Conservation (phyloP, 1,140 invertebrate genomes). For the Saccostrea echinata region DNA sequence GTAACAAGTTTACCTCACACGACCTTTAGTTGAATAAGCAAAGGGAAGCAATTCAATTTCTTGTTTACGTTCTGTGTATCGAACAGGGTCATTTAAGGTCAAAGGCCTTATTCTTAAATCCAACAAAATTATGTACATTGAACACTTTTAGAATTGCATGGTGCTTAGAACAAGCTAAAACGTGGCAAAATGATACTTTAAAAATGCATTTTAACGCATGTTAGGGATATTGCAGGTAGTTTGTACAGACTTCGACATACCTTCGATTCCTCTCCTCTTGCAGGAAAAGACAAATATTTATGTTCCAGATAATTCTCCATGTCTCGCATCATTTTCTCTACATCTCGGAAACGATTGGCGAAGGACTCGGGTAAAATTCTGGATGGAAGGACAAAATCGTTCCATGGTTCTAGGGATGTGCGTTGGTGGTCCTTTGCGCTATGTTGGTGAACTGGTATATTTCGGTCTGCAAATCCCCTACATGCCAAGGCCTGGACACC, state of each 20-base stretch:
- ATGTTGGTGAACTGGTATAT: neutral
- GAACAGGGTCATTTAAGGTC: too few relatives aligned
- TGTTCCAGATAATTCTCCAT: constrained; percentile 23
- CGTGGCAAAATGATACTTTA: too few relatives aligned
- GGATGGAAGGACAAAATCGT: neutral
- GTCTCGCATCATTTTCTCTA: constrained; percentile 16
- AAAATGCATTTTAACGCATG: too few relatives aligned
- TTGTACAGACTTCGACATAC: neutral
- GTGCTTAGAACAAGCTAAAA: too few relatives aligned
- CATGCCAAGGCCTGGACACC: neutral
- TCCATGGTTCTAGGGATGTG: neutral
- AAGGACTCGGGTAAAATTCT: neutral
- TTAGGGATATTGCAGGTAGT: too few relatives aligned
- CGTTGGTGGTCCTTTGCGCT: neutral
- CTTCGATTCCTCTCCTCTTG: neutral
- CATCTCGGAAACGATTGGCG: neutral
- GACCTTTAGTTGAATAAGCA: too few relatives aligned
- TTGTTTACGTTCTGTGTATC: too few relatives aligned
- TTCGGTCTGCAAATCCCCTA: neutral
- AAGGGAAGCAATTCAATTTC: too few relatives aligned
- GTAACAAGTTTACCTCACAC: too few relatives aligned
- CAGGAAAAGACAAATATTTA: constrained; percentile 19
- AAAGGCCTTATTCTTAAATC: too few relatives aligned
- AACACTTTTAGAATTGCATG: too few relatives aligned
- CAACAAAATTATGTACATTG: too few relatives aligned